Conservation (phyloP, 1,140 invertebrate genomes). For the Drosophila ananassae region DNA sequence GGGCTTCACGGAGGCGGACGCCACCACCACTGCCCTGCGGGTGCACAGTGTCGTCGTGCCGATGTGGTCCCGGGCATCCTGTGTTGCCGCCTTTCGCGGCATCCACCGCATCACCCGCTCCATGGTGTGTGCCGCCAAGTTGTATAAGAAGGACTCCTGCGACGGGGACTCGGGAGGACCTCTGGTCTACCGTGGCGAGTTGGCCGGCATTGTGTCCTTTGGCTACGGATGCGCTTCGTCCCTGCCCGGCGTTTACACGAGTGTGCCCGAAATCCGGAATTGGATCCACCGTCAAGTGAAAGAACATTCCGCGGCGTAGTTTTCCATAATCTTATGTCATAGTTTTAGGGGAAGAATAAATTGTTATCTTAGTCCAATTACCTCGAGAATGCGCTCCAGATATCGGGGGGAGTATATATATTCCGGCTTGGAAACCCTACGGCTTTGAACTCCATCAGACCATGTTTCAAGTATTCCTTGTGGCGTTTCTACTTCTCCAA, state of each 20-base stretch:
- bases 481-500: conserved; percentile 8
- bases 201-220: conserved; percentile 60
- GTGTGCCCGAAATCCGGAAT: conserved; percentile 47
- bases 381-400: conserved; percentile 44
- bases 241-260: conserved; percentile 64
- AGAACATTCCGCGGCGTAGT: conserved; percentile 25
- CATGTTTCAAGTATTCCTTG: conserved; percentile 17
- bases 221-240: conserved; percentile 51
- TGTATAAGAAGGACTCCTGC: conserved; percentile 53
- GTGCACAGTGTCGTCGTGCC: conserved; percentile 59
- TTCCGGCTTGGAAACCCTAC: not conserved
- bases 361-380: conserved; percentile 60
- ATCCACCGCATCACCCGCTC: conserved; percentile 43
- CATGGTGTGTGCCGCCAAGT: conserved; percentile 54
- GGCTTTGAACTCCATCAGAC: not conserved
- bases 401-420: not conserved
- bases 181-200: conserved; percentile 49
- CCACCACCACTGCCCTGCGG: conserved; percentile 28
- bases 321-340: conserved; percentile 2
- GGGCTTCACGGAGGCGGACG: conserved; percentile 24
- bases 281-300: conserved; percentile 44
- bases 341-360: conserved; percentile 35
- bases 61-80: conserved; percentile 51
- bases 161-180: conserved; percentile 67
- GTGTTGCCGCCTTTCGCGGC: conserved; percentile 36